Percentiles rank a stretch among this genome's conserved stretches.
These are phyloP conservation scores for Chloromyia formosa DNA, from an alignment of 2,888 invertebrate genomes.

Conservation along the genomic window DNA sequence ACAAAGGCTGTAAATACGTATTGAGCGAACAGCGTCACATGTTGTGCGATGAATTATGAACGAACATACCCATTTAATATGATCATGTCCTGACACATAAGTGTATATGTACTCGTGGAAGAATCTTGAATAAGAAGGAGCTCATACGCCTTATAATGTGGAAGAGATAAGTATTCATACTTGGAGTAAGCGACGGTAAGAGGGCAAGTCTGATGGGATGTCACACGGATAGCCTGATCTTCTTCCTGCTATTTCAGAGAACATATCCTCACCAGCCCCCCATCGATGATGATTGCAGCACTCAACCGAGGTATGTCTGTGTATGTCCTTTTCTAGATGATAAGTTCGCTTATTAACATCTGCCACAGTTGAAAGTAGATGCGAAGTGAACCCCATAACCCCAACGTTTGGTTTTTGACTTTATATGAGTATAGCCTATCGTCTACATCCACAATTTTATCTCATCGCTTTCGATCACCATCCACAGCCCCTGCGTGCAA, in stretches of 20 bases:
- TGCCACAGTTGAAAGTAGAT: slow-evolving; percentile 31
- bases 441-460: too few relatives aligned
- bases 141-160: slow-evolving; percentile 21
- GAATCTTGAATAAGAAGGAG: not conserved
- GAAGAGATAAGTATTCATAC: slow-evolving; percentile 4
- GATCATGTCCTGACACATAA: slow-evolving; percentile 12
- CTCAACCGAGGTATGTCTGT: slow-evolving; percentile 6
- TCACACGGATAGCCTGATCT: not conserved
- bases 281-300: not conserved
- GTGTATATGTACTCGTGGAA: too few relatives aligned
- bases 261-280: not conserved
- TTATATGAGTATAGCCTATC: too few relatives aligned
- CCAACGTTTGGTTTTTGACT: not conserved
- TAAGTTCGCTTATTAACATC: slow-evolving; percentile 39
- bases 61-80: slow-evolving; percentile 33
- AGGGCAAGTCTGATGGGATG: too few relatives aligned
- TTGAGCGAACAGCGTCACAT: slow-evolving; percentile 21
- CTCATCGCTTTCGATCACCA: not conserved
- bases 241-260: not conserved
- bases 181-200: slow-evolving; percentile 6
- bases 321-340: slow-evolving; percentile 18
- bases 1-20: slow-evolving; percentile 19
- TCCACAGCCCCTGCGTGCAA: not conserved
- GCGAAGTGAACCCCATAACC: not conserved
- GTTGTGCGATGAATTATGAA: slow-evolving; percentile 35